phyloP scores from a whole-genome alignment of 2,888 invertebrate species.

The Euclidia mi region DNA sequence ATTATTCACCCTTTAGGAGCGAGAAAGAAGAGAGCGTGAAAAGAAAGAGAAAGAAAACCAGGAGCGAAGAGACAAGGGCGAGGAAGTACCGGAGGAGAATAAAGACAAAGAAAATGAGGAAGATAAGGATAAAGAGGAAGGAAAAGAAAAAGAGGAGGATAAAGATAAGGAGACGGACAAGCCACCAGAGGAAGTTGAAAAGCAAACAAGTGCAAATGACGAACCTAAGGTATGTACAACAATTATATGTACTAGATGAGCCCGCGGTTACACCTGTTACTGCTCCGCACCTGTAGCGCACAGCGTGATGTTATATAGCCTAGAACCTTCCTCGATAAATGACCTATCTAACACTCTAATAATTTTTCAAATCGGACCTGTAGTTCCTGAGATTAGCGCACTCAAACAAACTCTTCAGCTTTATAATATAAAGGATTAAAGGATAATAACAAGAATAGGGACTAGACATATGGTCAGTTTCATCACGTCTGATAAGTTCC shows the following conservation, averaged over 20 bases:
- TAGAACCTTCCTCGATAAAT: too few relatives aligned
- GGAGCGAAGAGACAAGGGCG: slow-evolving; percentile 58
- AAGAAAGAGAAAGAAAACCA: slow-evolving; percentile 64
- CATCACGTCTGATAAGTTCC: too few relatives aligned
- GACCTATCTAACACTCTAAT: too few relatives aligned
- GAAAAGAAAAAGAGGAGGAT: slow-evolving; percentile 12
- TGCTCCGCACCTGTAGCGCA: too few relatives aligned
- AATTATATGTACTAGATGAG: not conserved
- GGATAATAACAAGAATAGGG: too few relatives aligned
- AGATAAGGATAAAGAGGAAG: not conserved
- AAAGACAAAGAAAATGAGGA: slow-evolving; percentile 25
- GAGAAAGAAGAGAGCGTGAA: slow-evolving; percentile 68
- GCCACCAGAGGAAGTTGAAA: slow-evolving; percentile 1
- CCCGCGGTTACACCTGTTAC: too few relatives aligned
- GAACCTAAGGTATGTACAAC: slow-evolving; percentile 13
- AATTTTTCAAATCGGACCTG: too few relatives aligned
- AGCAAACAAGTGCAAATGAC: slow-evolving; percentile 9
- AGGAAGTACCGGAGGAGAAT: slow-evolving; percentile 53
- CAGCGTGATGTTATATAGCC: too few relatives aligned
- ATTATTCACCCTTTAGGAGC: slow-evolving; percentile 60
- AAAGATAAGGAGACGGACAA: slow-evolving; percentile 2
- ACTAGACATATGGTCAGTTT: too few relatives aligned
- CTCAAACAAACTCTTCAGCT: too few relatives aligned
- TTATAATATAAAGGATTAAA: too few relatives aligned
- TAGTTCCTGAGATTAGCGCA: too few relatives aligned